phyloP scores from a whole-genome alignment of 2,888 invertebrate species.

The Andrena flavipes region DNA sequence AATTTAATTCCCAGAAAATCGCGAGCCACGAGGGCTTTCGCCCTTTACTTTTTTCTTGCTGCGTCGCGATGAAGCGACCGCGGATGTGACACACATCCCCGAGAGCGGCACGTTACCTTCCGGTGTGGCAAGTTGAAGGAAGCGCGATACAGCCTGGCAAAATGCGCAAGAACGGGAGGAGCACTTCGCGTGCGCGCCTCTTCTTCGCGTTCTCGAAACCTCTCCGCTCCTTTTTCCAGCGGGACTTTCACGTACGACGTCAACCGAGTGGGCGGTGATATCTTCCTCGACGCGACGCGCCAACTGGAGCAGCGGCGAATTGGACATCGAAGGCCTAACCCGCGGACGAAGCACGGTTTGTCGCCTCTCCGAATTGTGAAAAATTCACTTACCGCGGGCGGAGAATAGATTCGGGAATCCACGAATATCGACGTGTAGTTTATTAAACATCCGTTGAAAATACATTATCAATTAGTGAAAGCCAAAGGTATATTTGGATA shows the following conservation, averaged over 20 bases:
- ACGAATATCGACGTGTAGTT: too few relatives aligned
- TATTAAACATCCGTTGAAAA: neutral
- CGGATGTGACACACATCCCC: conserved; percentile 31
- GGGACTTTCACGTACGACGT: conserved; percentile 8
- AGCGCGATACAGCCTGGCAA: conserved; percentile 2
- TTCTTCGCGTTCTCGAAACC: conserved; percentile 40
- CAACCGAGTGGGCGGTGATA: neutral
- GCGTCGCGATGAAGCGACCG: neutral
- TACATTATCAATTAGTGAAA: too few relatives aligned
- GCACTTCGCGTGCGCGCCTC: conserved; percentile 22
- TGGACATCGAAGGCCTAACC: conserved; percentile 23
- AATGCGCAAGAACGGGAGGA: conserved; percentile 36
- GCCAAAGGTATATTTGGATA: too few relatives aligned
- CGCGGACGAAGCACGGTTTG: neutral
- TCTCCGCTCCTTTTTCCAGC: conserved; percentile 25
- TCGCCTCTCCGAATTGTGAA: neutral
- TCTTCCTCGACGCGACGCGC: conserved; percentile 12
- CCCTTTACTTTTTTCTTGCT: conserved; percentile 21
- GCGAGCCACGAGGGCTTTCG: neutral
- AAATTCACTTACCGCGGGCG: conserved; percentile 1
- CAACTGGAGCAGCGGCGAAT: neutral
- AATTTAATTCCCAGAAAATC: conserved; percentile 60
- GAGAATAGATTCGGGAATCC: neutral
- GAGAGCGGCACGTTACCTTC: neutral
- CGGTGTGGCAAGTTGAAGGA: conserved; percentile 12